phyloP scores from a whole-genome alignment of 2,888 invertebrate genomes.

The Nymphalis urticae region DNA sequence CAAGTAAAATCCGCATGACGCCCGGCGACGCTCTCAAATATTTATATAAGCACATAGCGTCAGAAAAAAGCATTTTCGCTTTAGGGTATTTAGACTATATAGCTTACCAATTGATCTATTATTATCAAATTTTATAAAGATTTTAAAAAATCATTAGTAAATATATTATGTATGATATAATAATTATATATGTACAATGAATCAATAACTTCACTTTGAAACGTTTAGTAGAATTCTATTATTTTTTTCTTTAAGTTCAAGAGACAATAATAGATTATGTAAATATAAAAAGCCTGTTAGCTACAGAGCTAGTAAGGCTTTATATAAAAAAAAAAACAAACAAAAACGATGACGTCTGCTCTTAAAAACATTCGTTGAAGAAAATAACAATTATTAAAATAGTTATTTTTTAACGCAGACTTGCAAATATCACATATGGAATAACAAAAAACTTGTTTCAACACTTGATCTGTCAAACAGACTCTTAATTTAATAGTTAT shows the following conservation, averaged over 20 bases:
- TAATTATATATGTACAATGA: too few species aligned
- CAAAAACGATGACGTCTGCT: neutral
- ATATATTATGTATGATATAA: too few species aligned
- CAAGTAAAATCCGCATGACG: slow-evolving; percentile 60
- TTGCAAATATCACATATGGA: slow-evolving; percentile 26
- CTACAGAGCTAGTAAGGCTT: too few species aligned
- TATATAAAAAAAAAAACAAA: neutral
- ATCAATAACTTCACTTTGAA: too few species aligned
- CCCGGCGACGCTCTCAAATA: slow-evolving; percentile 53
- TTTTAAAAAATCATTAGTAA: too few species aligned
- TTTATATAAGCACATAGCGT: slow-evolving; percentile 49
- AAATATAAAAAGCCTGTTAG: too few species aligned
- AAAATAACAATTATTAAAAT: slow-evolving; percentile 4
- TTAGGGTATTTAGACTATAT: slow-evolving; percentile 13
- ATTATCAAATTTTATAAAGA: too few species aligned
- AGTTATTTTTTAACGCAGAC: neutral
- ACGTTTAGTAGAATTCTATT: too few species aligned
- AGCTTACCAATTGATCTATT: neutral
- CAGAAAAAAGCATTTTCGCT: slow-evolving; percentile 43
- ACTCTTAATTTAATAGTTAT: slow-evolving; percentile 27
- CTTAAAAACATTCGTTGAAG: neutral
- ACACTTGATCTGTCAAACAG: slow-evolving; percentile 27
- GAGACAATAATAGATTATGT: too few species aligned
- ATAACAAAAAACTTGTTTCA: slow-evolving; percentile 28
- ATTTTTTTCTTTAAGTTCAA: too few species aligned